phyloP scores from a whole-genome alignment of 2,113 vertebrate genomes.

The Ranitomeya imitator region DNA sequence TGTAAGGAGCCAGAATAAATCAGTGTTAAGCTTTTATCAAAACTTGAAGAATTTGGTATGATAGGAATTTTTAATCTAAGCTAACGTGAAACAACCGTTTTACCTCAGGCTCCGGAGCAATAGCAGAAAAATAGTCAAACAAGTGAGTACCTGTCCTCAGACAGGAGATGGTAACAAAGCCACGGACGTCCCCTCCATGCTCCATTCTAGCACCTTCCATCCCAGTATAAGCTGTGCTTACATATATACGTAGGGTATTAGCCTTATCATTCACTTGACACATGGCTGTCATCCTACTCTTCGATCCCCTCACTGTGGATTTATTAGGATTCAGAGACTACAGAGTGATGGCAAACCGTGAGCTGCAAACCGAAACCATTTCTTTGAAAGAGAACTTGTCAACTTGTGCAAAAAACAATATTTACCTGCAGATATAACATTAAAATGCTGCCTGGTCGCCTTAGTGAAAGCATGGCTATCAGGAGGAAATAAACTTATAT shows the following conservation, averaged over 20 bases:
- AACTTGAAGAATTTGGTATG: slow-evolving; percentile 47
- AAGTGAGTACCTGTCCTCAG: slow-evolving; percentile 11
- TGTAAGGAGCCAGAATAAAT: slow-evolving; percentile 39
- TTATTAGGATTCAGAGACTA: too few relatives aligned
- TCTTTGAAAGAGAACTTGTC: background rate
- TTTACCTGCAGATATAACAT: too few relatives aligned
- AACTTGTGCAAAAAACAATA: too few relatives aligned
- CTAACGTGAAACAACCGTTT: slow-evolving; percentile 17
- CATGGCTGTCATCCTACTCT: background rate
- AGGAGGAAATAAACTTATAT: too few relatives aligned
- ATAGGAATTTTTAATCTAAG: slow-evolving; percentile 35
- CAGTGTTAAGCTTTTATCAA: slow-evolving; percentile 39
- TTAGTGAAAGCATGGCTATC: too few relatives aligned
- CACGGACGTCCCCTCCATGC: background rate
- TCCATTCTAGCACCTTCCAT: background rate
- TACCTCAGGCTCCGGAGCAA: slow-evolving; percentile 14
- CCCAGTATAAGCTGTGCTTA: background rate
- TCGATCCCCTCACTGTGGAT: background rate
- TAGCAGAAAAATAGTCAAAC: slow-evolving; percentile 13
- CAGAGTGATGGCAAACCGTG: background rate
- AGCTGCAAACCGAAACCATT: background rate
- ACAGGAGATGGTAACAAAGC: background rate
- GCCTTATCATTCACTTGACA: background rate
- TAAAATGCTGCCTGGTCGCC: too few relatives aligned
- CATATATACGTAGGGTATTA: background rate